phyloP scores from a whole-genome alignment of 2,113 vertebrate genomes.

The Tragulus kanchil region DNA sequence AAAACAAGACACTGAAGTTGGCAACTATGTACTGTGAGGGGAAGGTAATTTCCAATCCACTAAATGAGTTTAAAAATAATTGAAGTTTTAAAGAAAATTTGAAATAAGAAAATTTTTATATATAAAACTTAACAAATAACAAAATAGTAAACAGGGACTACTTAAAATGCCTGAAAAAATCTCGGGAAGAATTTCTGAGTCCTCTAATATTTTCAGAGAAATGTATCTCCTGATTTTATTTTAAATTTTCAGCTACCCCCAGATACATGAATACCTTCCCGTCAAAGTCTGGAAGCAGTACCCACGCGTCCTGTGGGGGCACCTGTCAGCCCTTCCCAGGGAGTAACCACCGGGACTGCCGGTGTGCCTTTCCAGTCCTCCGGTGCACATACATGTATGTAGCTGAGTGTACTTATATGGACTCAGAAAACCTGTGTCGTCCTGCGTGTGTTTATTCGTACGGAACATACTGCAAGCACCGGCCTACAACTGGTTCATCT shows the following conservation, averaged over 20 bases:
- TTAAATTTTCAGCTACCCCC: neutral
- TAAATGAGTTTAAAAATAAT: neutral
- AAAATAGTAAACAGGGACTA: neutral
- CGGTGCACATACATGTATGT: accelerated
- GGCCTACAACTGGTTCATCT: too few relatives aligned
- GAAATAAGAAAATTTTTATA: neutral
- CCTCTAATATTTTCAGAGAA: neutral
- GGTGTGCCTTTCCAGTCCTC: neutral
- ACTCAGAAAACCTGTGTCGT: neutral
- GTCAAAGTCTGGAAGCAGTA: neutral
- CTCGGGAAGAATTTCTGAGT: neutral
- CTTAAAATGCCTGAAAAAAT: neutral
- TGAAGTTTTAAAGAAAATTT: neutral
- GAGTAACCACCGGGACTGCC: neutral
- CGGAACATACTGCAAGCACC: neutral
- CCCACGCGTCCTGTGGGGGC: neutral
- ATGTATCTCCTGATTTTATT: too few relatives aligned
- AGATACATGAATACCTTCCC: neutral
- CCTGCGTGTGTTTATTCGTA: neutral
- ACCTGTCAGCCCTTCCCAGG: too few relatives aligned
- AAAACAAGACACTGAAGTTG: neutral
- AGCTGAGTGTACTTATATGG: accelerated
- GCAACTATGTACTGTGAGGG: neutral
- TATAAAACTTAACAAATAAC: neutral
- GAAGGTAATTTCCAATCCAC: neutral